Conservation (phyloP, 2,888 invertebrate genomes). For the Lasioglossum vierecki region DNA sequence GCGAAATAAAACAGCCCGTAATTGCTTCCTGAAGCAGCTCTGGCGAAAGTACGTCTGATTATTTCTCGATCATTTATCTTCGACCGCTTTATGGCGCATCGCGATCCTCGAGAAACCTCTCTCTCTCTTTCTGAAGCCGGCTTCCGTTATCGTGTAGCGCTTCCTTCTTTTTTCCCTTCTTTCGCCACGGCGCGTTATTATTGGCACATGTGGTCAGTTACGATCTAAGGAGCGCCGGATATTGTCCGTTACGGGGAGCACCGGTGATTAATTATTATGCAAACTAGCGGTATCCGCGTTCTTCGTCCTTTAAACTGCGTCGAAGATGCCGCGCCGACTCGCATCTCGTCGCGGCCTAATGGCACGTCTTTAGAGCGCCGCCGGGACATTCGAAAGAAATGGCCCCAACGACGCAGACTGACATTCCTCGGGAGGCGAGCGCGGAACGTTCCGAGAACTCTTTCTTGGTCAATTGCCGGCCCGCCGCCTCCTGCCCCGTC, state of each 20-base stretch:
- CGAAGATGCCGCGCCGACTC: slow-evolving; percentile 42
- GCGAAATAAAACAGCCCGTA: background rate
- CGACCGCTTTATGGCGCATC: background rate
- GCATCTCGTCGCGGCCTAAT: slow-evolving; percentile 30
- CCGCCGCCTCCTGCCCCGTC: background rate
- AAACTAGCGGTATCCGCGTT: slow-evolving; percentile 73
- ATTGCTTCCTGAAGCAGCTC: slow-evolving; percentile 5
- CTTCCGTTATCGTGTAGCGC: background rate
- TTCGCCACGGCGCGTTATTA: slow-evolving; percentile 39
- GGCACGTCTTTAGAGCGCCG: slow-evolving; percentile 38
- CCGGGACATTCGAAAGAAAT: slow-evolving; percentile 38
- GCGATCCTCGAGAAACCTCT: background rate
- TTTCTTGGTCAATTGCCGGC: slow-evolving; percentile 32
- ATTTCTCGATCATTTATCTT: background rate
- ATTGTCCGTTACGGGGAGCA: slow-evolving; percentile 79
- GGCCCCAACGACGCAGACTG: slow-evolving; percentile 12
- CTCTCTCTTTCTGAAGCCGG: background rate
- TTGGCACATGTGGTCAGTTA: slow-evolving; percentile 53
- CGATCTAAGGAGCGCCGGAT: slow-evolving; percentile 72
- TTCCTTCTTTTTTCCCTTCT: background rate
- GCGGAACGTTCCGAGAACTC: slow-evolving; percentile 11
- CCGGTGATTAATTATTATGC: slow-evolving; percentile 80
- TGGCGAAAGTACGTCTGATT: background rate
- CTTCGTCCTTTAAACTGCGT: slow-evolving; percentile 53
- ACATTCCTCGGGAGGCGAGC: background rate